phyloP scores from a whole-genome alignment of 2,113 vertebrate genomes.

The Crotophaga sulcirostris region DNA sequence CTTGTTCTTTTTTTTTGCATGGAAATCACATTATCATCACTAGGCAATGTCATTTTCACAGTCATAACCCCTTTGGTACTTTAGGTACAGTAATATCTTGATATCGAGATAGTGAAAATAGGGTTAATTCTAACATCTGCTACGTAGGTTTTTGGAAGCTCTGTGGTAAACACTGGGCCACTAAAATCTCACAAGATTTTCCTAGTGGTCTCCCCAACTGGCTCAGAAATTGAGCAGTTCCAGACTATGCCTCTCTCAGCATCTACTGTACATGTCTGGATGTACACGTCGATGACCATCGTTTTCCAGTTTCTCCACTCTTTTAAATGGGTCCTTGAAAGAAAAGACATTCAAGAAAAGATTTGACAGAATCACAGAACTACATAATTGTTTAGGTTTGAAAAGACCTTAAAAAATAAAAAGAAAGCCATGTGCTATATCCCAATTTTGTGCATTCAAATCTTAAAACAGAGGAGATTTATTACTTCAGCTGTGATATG shows the following conservation, averaged over 20 bases:
- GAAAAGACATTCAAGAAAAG: neutral
- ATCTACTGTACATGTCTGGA: neutral
- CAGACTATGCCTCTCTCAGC: accelerated
- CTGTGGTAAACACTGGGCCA: neutral
- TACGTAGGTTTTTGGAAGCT: neutral
- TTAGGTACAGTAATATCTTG: neutral
- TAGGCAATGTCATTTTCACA: neutral
- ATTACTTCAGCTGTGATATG: neutral
- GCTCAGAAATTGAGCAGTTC: neutral
- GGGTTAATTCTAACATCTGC: neutral
- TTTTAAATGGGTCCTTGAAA: neutral
- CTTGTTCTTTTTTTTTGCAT: neutral
- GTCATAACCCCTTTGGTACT: neutral
- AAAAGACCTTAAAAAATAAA: too few relatives aligned
- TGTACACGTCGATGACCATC: neutral
- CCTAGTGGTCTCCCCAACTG: neutral
- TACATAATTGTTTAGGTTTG: too few relatives aligned
- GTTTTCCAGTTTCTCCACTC: neutral
- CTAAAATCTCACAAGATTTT: neutral
- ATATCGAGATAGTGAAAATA: neutral
- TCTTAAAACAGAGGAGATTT: neutral
- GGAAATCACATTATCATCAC: neutral
- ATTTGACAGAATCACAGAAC: neutral
- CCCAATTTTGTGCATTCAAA: neutral
- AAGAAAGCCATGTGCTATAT: neutral